Conservation (phyloP, 1,140 invertebrate species). For the Hestina assimilis region DNA sequence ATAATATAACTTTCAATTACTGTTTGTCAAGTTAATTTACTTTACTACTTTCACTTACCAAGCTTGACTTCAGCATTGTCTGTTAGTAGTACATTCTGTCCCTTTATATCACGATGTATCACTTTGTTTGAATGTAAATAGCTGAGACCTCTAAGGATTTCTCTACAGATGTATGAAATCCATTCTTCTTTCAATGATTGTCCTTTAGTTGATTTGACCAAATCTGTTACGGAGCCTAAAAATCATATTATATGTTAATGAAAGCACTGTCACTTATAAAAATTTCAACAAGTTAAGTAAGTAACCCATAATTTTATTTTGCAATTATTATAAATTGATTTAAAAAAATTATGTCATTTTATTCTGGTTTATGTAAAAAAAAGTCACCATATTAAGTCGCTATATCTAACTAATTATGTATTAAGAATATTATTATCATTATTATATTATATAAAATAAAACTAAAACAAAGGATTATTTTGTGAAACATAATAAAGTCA, state of each 20-base stretch:
- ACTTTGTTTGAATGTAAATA: constrained; percentile 99
- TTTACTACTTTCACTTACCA: constrained; percentile 75
- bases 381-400: too few relatives aligned
- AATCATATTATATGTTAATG: constrained; percentile 10
- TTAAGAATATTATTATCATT: too few relatives aligned
- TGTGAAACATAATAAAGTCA: neutral
- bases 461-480: neutral
- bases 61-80: constrained; percentile 99
- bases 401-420: too few relatives aligned
- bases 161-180: constrained; percentile 99
- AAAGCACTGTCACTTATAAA: too few relatives aligned
- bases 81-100: constrained; percentile 99
- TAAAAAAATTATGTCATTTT: too few relatives aligned
- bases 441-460: too few relatives aligned
- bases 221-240: constrained; percentile 95
- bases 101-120: constrained; percentile 99
- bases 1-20: neutral
- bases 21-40: neutral
- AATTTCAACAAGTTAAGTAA: too few relatives aligned
- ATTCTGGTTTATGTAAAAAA: too few relatives aligned
- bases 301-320: too few relatives aligned
- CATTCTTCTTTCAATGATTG: constrained; percentile 99
- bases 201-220: constrained; percentile 99
- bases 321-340: too few relatives aligned
- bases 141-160: constrained; percentile 96